These are phyloP conservation scores for Neolamprologus modestus DNA, from an alignment of 2,113 vertebrate species.

Conservation along the genomic window DNA sequence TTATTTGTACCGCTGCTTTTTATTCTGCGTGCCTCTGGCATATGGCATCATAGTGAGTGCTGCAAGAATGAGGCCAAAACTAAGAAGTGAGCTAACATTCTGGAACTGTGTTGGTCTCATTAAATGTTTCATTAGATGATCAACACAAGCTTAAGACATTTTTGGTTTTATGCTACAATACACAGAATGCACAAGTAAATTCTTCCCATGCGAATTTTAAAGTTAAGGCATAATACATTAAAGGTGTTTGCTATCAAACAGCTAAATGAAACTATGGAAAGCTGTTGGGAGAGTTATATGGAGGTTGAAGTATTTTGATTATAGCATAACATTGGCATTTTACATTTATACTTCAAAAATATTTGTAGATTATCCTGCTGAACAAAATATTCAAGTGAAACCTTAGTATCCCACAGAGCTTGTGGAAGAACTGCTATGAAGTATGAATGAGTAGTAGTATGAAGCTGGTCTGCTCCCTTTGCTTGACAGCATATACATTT, in stretches of 20 bases:
- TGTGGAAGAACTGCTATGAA: neutral
- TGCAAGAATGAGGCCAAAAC: neutral
- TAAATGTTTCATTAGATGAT: neutral
- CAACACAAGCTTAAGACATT: neutral
- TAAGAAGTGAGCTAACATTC: neutral
- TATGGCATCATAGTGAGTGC: neutral
- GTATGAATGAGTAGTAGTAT: neutral
- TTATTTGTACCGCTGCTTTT: neutral
- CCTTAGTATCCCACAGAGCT: neutral
- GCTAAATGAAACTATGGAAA: neutral
- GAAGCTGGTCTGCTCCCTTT: neutral
- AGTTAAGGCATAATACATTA: fast-evolving
- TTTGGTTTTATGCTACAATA: neutral
- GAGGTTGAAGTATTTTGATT: neutral
- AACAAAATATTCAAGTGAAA: fast-evolving
- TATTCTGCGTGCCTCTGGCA: neutral
- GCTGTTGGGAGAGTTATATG: neutral
- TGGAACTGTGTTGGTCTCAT: neutral
- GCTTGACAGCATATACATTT: neutral
- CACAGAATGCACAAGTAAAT: neutral
- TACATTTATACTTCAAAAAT: neutral
- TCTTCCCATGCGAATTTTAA: neutral
- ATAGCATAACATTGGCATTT: fast-evolving
- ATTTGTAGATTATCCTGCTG: neutral
- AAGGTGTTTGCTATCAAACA: neutral